These are phyloP conservation scores for Carettochelys insculpta DNA, from an alignment of 2,113 vertebrate species.

Conservation along the genomic window DNA sequence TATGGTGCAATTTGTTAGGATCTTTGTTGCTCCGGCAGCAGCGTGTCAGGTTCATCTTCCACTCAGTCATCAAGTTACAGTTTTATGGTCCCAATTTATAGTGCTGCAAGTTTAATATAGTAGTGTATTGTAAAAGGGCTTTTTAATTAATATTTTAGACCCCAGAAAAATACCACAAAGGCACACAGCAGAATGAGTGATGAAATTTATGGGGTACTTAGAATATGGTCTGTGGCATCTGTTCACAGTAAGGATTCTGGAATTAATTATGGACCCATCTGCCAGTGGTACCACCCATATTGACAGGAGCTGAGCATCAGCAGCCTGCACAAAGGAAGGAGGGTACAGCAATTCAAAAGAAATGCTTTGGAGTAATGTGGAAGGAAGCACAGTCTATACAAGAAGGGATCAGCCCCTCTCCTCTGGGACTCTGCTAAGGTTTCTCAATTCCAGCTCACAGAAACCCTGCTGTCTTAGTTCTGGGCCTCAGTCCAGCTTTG, in stretches of 20 bases:
- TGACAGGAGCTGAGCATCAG: not conserved
- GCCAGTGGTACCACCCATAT: not conserved
- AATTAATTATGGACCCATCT: not conserved
- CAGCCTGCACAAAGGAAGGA: not conserved
- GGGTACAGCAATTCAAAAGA: not conserved
- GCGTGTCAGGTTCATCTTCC: not conserved
- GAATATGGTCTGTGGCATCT: not conserved
- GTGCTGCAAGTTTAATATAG: constrained; percentile 56
- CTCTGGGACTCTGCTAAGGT: not conserved
- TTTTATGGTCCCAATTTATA: constrained; percentile 62
- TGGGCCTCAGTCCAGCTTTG: not conserved
- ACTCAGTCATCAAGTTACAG: constrained; percentile 38
- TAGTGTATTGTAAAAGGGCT: constrained; percentile 22
- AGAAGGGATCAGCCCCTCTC: not conserved
- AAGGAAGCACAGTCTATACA: not conserved
- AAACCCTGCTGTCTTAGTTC: not conserved
- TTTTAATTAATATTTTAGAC: constrained; percentile 43
- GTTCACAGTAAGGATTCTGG: fast-evolving
- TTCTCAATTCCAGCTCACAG: not conserved
- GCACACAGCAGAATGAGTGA: not conserved
- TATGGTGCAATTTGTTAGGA: constrained; percentile 55
- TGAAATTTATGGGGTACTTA: not conserved
- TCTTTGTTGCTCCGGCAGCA: not conserved
- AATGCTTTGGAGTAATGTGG: not conserved
- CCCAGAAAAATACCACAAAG: not conserved